phyloP scores from a whole-genome alignment of 2,888 invertebrate species.

The Cryptophagus acutangulus region DNA sequence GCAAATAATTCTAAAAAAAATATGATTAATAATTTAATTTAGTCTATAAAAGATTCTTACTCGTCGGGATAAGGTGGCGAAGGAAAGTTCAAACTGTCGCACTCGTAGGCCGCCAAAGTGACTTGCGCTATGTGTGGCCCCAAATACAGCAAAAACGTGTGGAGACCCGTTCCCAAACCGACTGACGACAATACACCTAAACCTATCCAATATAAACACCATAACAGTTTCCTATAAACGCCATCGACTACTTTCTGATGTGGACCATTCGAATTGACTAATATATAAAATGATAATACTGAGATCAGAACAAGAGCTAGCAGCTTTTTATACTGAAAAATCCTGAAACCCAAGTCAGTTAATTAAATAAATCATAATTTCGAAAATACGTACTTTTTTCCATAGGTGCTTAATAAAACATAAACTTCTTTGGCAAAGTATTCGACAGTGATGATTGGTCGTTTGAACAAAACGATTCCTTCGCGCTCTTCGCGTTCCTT shows the following conservation, averaged over 20 bases:
- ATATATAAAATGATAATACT: conserved; percentile 50
- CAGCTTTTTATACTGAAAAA: conserved; percentile 57
- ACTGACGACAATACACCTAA: conserved; percentile 92
- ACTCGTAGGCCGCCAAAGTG: conserved; percentile 97
- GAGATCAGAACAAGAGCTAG: conserved; percentile 52
- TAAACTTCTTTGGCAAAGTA: conserved; percentile 74
- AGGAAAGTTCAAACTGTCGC: conserved; percentile 90
- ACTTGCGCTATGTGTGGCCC: conserved; percentile 99
- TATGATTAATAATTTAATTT: not conserved
- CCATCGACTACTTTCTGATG: conserved; percentile 60
- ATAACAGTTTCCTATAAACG: conserved; percentile 42
- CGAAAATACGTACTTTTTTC: conserved; percentile 51
- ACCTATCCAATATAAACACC: conserved; percentile 47
- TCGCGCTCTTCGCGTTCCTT: conserved; percentile 57
- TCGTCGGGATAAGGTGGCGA: conserved; percentile 98
- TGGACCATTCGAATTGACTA: conserved; percentile 60
- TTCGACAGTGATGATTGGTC: conserved; percentile 71
- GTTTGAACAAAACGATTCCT: conserved; percentile 72
- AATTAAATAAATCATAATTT: conserved; percentile 12
- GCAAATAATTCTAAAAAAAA: conserved; percentile 74
- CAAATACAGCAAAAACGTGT: conserved; percentile 96
- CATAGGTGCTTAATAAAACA: conserved; percentile 57
- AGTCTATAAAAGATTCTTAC: conserved; percentile 55
- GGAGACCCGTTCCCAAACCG: conserved; percentile 95
- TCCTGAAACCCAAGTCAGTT: conserved; percentile 50